These are phyloP conservation scores for Dendrolimus houi DNA, from an alignment of 2,888 invertebrate species.

Conservation along the genomic window DNA sequence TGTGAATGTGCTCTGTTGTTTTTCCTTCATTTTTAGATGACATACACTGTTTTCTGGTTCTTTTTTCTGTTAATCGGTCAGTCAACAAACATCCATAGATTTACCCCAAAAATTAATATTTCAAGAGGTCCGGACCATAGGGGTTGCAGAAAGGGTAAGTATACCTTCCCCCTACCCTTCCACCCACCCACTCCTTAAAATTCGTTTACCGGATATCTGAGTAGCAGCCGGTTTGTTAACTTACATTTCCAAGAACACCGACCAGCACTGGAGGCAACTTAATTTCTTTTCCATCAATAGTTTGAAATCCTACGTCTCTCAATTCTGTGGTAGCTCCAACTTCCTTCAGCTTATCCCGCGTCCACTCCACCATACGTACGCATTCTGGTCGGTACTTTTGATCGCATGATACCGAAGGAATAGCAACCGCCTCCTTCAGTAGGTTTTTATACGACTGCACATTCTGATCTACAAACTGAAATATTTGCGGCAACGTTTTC, in stretches of 20 bases:
- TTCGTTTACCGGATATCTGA: no score
- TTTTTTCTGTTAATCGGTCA: no score
- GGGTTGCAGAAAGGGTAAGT: no score
- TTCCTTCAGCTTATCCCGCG: slow-evolving; percentile 79
- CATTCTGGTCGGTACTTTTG: slow-evolving; percentile 88
- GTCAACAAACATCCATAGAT: no score
- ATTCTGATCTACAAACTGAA: slow-evolving; percentile 88
- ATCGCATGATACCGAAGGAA: slow-evolving; percentile 97
- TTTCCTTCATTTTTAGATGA: no score
- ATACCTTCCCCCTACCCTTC: no score
- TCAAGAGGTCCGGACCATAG: no score
- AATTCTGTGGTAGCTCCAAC: slow-evolving; percentile 84
- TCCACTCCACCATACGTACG: slow-evolving; percentile 91
- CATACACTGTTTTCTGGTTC: no score
- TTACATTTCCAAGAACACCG: slow-evolving; percentile 83
- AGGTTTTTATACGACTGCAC: slow-evolving; percentile 84
- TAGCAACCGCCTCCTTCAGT: slow-evolving; percentile 91
- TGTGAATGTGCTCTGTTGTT: no score
- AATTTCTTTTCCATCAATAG: slow-evolving; percentile 82
- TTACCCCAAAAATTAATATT: no score
- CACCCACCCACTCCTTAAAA: no score
- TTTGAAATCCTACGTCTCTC: slow-evolving; percentile 86
- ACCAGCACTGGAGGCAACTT: slow-evolving; percentile 91
- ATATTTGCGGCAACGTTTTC: slow-evolving; percentile 53
- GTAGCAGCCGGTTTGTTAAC: slow-evolving; percentile 15